Conservation (phyloP, 2,797 vertebrate species). For the Smutsia temminckii region DNA sequence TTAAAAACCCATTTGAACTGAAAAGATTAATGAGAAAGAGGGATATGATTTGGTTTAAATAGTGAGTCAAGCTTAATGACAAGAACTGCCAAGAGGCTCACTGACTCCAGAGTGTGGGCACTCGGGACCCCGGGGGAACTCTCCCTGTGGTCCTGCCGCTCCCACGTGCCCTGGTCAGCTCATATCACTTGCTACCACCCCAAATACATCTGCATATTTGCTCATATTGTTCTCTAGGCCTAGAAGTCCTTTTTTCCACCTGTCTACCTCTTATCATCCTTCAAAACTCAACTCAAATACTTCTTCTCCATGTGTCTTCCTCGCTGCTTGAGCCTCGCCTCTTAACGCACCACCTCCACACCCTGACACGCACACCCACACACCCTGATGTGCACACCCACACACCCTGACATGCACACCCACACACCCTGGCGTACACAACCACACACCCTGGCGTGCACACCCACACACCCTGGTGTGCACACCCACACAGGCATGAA, state of each 20-base stretch:
- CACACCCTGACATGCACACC: no score
- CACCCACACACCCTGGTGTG: no score
- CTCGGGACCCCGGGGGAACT: background rate
- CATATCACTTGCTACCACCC: background rate
- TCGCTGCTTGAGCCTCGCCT: background rate
- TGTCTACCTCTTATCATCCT: background rate
- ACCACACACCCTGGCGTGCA: no score
- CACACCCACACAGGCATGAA: background rate
- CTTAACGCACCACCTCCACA: background rate
- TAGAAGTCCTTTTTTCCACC: background rate
- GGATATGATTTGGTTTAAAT: background rate
- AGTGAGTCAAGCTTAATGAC: background rate
- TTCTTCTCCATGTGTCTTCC: background rate
- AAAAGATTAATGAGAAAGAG: background rate
- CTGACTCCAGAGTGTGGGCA: background rate
- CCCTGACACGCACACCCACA: no score
- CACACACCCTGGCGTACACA: no score
- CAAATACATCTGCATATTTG: background rate
- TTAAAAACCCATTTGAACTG: background rate
- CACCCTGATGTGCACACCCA: no score
- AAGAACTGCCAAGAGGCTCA: background rate
- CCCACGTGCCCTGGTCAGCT: background rate
- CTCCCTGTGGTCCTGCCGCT: background rate
- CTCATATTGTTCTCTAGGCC: background rate
- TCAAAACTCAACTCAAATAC: background rate